These are phyloP conservation scores for Hafferia zeledoni DNA, from an alignment of 2,797 vertebrate genomes.

Conservation along the genomic window DNA sequence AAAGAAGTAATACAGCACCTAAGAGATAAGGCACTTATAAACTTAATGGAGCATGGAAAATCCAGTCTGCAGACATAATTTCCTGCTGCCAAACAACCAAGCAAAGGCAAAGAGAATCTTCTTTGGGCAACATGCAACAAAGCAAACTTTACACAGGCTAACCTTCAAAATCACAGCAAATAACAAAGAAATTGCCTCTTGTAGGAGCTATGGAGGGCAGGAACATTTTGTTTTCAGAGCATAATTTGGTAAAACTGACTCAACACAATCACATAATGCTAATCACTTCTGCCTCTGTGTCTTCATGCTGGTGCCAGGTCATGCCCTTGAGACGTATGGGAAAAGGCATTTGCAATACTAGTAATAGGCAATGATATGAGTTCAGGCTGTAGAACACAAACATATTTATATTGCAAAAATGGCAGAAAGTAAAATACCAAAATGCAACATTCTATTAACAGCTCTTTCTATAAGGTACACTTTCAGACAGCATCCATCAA, in stretches of 20 bases:
- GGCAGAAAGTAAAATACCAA: neutral
- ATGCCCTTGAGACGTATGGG: neutral
- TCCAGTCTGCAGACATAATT: neutral
- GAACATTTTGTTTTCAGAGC: constrained; percentile 49
- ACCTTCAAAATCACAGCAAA: constrained; percentile 1
- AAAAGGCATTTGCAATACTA: neutral
- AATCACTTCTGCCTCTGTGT: constrained; percentile 15
- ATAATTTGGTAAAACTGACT: constrained; percentile 49
- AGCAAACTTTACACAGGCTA: neutral
- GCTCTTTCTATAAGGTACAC: neutral
- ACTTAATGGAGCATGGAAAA: neutral
- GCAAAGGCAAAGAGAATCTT: neutral
- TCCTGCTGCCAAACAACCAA: neutral
- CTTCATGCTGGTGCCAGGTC: constrained; percentile 58
- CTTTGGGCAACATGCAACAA: neutral
- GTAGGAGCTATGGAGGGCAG: neutral
- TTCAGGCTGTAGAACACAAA: neutral
- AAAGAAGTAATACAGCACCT: neutral
- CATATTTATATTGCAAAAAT: neutral
- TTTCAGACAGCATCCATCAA: neutral
- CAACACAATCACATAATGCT: constrained; percentile 30
- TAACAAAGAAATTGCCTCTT: constrained; percentile 14
- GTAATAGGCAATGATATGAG: neutral
- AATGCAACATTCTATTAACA: neutral
- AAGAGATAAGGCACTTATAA: neutral